Percentiles rank a stretch among this genome's conserved stretches.
These are phyloP conservation scores for Myioborus miniatus DNA, from an alignment of 2,797 vertebrate species.

Conservation along the genomic window DNA sequence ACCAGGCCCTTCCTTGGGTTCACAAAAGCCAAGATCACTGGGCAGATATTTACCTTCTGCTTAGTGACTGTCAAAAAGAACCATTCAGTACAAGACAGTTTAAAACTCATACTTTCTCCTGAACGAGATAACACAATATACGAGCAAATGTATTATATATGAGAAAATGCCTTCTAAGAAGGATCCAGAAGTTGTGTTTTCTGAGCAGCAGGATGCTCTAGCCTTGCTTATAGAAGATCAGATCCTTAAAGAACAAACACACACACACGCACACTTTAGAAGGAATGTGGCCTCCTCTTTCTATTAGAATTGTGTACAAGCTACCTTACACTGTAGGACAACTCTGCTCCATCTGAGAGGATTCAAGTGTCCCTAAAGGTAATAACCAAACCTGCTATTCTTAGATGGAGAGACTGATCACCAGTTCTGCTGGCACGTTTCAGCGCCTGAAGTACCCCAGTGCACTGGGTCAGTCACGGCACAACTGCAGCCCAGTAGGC, in stretches of 20 bases:
- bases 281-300: not conserved
- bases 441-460: not conserved
- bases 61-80: not conserved
- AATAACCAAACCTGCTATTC: not conserved
- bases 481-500: not conserved
- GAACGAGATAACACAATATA: accelerated
- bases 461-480: not conserved
- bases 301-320: not conserved
- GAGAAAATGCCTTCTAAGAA: not conserved
- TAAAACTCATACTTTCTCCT: not conserved
- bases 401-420: not conserved
- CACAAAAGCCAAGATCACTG: not conserved
- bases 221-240: not conserved
- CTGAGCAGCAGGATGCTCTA: not conserved
- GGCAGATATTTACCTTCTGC: not conserved
- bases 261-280: not conserved
- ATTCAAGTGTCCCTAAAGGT: not conserved
- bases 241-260: not conserved
- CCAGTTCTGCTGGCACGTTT: not conserved
- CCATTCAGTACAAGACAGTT: not conserved
- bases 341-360: not conserved
- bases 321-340: not conserved
- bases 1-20: not conserved
- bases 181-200: not conserved
- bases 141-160: not conserved